Conservation (phyloP, 2,113 vertebrate species). For the Hiodon alosoides region DNA sequence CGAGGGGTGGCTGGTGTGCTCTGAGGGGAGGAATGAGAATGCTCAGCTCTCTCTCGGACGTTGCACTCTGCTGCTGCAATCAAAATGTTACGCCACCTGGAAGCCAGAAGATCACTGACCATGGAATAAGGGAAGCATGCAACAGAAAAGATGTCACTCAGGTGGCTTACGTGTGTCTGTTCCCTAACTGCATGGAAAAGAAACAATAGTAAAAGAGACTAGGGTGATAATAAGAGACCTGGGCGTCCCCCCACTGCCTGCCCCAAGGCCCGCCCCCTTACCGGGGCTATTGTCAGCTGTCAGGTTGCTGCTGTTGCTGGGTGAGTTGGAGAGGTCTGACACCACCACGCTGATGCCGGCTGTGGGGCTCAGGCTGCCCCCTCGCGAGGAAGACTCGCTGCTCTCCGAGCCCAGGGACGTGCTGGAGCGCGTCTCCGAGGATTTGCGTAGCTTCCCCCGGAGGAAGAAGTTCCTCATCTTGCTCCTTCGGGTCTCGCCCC, state of each 20-base stretch:
- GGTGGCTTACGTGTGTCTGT: no score
- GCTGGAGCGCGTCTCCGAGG: slow-evolving; percentile 80
- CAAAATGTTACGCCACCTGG: no score
- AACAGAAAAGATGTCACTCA: no score
- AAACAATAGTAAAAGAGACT: background rate
- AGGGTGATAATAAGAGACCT: slow-evolving; percentile 38
- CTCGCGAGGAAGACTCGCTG: slow-evolving; percentile 77
- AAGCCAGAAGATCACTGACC: no score
- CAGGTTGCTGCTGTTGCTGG: slow-evolving; percentile 75
- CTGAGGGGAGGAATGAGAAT: slow-evolving; percentile 32
- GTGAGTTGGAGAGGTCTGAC: slow-evolving; percentile 61
- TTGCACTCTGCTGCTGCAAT: no score
- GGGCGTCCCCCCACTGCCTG: slow-evolving; percentile 76
- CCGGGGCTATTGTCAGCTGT: slow-evolving; percentile 62
- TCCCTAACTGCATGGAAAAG: background rate
- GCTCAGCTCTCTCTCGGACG: background rate
- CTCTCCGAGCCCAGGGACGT: slow-evolving; percentile 87
- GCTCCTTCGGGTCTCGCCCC: slow-evolving; percentile 72
- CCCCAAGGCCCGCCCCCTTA: slow-evolving; percentile 40
- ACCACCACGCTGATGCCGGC: slow-evolving; percentile 56
- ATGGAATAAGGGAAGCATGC: no score
- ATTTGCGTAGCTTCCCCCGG: slow-evolving; percentile 75
- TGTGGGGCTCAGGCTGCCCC: slow-evolving; percentile 61
- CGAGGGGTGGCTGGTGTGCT: slow-evolving; percentile 58
- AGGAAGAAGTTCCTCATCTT: slow-evolving; percentile 80